Evolutionary conservation across 2,113 vertebrate genomes (phyloP), one percentile per base, ranked within the genome.

Genomic region (Felis chaus): DNA sequence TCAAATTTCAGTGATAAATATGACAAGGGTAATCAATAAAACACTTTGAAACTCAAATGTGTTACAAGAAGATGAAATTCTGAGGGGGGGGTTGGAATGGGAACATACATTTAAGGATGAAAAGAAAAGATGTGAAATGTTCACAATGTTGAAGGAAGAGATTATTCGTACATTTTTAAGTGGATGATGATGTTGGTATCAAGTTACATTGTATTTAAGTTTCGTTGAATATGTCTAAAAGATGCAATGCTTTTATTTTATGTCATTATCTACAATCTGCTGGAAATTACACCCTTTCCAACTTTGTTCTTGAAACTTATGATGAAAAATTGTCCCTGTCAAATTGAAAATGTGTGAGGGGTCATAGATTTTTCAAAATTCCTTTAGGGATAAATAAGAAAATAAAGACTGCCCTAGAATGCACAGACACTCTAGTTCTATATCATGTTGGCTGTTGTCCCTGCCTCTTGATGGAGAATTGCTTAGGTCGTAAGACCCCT

Each of bases 41-140:
- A 88, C 18, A 88, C 23, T 95, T 91, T 86, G 57, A 95, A 89
- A 85, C 27, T 86, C 91, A 79, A 92, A 92, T 91, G 45, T 23
- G 85, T 88, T 81, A 48, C 33, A 90, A 84, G 88, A 94, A 94
- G 33, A 78, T 53, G 96, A 89, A 92, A 68, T 89, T 81, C 41
- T 55, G 76, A 96, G 87, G 31, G 66, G 89, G 89, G 81, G 94
- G 66, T 41, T 97, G 21, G 39, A 81, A 21, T 91, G 23, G 1
- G 1, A 76, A 80, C 90, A 87, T 87, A 89, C 94, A 84, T 91
- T 83, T 84, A 89, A 91, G 48, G 82, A 50, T 78, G 13, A 48
- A 84, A 85, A 95, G 57, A 71, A 55, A 94, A 85, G 89, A 85
- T 82, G 39, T 3, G 87, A 82, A 92, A 36, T 71, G 25, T 55